Evolutionary conservation across 1,140 invertebrate genomes (phyloP), one percentile per base, ranked within the genome.

Genomic region (Danaus plexippus): DNA sequence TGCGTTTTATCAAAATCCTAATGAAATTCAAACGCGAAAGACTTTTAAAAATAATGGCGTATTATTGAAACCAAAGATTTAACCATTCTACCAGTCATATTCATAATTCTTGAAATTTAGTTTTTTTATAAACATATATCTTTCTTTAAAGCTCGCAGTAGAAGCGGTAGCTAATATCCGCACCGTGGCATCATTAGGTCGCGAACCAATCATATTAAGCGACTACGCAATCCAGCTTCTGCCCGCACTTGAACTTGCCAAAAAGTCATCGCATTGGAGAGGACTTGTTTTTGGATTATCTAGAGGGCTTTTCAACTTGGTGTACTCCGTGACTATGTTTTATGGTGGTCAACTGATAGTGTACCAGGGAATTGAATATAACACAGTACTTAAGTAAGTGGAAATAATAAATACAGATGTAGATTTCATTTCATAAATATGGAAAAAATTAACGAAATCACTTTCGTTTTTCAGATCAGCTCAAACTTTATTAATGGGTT

Each of bases 91-190:
- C n/a, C n/a, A n/a, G n/a, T n/a, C 2, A 32, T 32, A 32, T 32
- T 32, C 22, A 32, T 32, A 6, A 32, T 32, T 32, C 22, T 32
- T 22, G 6, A n/a, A n/a, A n/a, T n/a, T 22, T 22, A 2, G 2
- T 2, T 22, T 22, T 22, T 22, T 32, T 32, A 32, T 32, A 3
- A 32, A 32, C 22, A 6, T 32, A 32, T 6, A 32, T 32, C 2
- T 32, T 45, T 45, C 3, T 12, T 53, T 45, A 32, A n/a, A 66
- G 64, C 54, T 66, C 32, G 64, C 64, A 15, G 60, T 66, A 8
- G 64, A 69, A 45, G 66, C 66, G 9, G 66, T 69, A 1, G 63
- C 66, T 13, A 69, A 63, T 45, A 52, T 69, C 9, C 66, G 66
- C 4, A 69, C 66, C 18, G 66, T 69, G n/a, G 60, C 66, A 11